Conservation (phyloP, 2,888 invertebrate species). For the Eristalis arbustorum region DNA sequence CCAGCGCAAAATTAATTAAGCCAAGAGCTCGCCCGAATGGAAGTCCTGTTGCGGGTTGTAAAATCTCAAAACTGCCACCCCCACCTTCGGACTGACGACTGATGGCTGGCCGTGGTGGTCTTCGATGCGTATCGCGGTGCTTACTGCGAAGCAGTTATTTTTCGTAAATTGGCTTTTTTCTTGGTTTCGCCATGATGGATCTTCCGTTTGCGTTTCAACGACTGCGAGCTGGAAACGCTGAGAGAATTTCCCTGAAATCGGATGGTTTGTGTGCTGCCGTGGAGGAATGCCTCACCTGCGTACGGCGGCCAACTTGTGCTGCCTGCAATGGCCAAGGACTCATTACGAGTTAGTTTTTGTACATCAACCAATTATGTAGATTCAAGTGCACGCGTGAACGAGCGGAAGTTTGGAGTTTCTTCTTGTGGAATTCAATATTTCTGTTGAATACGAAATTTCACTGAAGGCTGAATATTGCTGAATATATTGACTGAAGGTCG, state of each 20-base stretch:
- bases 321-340: too few relatives aligned
- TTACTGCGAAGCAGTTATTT: neutral
- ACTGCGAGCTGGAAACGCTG: neutral
- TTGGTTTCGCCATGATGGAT: neutral
- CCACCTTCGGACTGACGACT: neutral
- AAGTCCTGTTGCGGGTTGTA: conserved; percentile 4
- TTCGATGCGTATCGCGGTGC: neutral
- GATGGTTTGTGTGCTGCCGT: too few relatives aligned
- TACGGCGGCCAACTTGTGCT: too few relatives aligned
- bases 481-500: neutral
- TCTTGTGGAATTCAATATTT: too few relatives aligned
- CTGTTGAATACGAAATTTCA: neutral
- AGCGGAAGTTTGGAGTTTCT: too few relatives aligned
- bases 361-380: too few relatives aligned
- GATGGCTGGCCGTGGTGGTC: neutral
- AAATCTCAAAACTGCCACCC: conserved; percentile 7
- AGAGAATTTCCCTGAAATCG: too few relatives aligned
- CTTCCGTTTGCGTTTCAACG: neutral
- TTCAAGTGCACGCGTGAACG: too few relatives aligned
- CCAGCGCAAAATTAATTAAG: conserved; percentile 15
- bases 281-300: too few relatives aligned
- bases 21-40: neutral
- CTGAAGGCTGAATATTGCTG: neutral
- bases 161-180: neutral
- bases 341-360: too few relatives aligned